phyloP scores from a whole-genome alignment of 2,797 vertebrate genomes.

The Notamacropus eugenii region DNA sequence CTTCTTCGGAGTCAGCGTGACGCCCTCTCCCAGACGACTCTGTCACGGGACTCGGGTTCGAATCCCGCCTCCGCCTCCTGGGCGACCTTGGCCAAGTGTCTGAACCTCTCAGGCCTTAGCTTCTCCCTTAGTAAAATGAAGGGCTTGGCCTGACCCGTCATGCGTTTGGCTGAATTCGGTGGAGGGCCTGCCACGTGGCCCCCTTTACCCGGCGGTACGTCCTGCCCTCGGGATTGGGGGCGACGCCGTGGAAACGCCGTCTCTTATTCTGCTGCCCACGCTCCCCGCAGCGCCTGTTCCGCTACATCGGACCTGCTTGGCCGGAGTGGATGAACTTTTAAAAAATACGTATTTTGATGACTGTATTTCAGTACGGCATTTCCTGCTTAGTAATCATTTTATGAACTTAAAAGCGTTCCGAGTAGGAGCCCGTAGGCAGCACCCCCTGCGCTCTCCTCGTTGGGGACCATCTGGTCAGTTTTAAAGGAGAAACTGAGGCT shows the following conservation, averaged over 20 bases:
- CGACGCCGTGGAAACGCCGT: background rate
- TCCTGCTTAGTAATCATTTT: background rate
- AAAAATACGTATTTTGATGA: background rate
- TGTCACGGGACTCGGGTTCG: background rate
- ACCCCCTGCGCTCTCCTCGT: background rate
- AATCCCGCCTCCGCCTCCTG: background rate
- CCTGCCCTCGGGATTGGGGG: no score
- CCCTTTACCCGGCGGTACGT: no score
- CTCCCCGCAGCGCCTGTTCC: background rate
- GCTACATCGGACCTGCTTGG: background rate
- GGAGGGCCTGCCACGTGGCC: no score
- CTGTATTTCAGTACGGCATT: background rate
- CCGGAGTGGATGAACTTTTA: background rate
- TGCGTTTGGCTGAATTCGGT: rapidly evolving
- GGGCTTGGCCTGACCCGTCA: background rate
- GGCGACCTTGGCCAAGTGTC: no score
- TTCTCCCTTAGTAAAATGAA: background rate
- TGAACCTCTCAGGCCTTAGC: background rate
- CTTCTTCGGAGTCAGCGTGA: background rate
- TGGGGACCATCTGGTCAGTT: background rate
- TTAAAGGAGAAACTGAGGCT: background rate
- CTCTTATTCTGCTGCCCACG: background rate
- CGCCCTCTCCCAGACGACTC: background rate
- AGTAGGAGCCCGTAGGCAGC: background rate
- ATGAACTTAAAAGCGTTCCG: background rate